Evolutionary conservation across 2,888 invertebrate species (phyloP), one percentile per base, ranked within the genome.

Genomic region (Lasius platythorax): DNA sequence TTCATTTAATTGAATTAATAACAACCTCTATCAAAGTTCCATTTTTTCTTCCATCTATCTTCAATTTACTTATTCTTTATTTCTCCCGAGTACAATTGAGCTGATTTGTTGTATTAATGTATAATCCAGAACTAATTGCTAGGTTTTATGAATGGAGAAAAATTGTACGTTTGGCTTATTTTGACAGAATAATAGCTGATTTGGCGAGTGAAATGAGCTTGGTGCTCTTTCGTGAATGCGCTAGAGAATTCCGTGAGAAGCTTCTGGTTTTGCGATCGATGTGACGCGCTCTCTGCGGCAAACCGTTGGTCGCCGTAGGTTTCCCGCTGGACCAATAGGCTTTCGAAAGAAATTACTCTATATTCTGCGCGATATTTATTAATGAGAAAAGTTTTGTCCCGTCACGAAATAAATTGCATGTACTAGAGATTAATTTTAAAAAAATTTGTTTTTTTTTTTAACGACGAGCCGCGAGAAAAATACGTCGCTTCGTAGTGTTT

Each of bases 241-340:
- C 46, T 53, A 63, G 66, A 79, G 87, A 83, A 83, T 82, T 82
- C 78, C 76, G 85, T 68, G 74, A 76, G 87, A 87, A 85, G 72
- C 81, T 87, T 85, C 75, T 85, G 87, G 85, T 79, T 87, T 83
- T 73, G 83, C 90, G 89, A 90, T 90, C 89, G 87, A 90, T 90
- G 90, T 73, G 76, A 73, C 73, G 76, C 78, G 74, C 81, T 82
- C 85, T 82, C 85, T 85, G 85, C 72, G 79, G 83, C 85, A 83
- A 85, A 85, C 76, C 81, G 75, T 83, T 76, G 81, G 67, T 83
- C 86, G 63, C 76, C 66, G 78, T 53, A 84, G 79, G 84, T 84
- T 75, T 70, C 75, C 61, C 61, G 53, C 53, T 86, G 86, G 74
- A 74, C 79, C 85, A 85, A 84, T 79, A 66, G 66, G 58, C 33